A percentile compares a stretch with the other conserved stretches of the same genome.
Conservation (phyloP, 2,113 vertebrate species). For the Psittacus erithacus region DNA sequence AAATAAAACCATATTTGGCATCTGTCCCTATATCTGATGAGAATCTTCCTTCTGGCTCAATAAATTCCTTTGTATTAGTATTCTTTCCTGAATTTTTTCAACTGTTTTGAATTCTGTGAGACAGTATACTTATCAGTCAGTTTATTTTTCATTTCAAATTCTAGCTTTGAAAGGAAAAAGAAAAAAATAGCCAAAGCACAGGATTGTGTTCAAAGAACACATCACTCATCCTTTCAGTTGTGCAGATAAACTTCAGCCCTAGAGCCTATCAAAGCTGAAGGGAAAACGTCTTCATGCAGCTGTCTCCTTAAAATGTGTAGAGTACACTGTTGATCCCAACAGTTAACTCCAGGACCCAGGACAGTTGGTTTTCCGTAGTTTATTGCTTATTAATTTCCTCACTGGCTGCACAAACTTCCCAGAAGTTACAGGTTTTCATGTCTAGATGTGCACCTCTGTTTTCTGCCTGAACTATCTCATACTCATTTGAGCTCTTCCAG, state of each 20-base stretch:
- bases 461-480: neutral
- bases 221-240: neutral
- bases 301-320: neutral
- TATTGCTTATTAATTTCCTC: neutral
- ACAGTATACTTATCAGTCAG: neutral
- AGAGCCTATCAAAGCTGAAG: neutral
- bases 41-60: conserved; percentile 7
- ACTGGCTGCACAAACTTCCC: neutral
- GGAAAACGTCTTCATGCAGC: neutral
- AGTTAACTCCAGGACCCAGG: neutral
- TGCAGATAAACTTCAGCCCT: neutral
- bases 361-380: neutral
- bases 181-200: neutral
- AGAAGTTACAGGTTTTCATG: neutral
- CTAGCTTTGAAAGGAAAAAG: neutral
- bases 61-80: neutral
- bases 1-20: conserved; percentile 46
- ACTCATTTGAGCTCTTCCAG: neutral
- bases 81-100: neutral
- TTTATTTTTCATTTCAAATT: conserved; percentile 34
- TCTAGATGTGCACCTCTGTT: neutral
- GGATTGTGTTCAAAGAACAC: neutral
- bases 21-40: neutral
- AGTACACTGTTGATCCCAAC: neutral
- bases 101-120: neutral